Conservation (phyloP, 2,113 vertebrate species). For the Phrynosoma blainvillii region DNA sequence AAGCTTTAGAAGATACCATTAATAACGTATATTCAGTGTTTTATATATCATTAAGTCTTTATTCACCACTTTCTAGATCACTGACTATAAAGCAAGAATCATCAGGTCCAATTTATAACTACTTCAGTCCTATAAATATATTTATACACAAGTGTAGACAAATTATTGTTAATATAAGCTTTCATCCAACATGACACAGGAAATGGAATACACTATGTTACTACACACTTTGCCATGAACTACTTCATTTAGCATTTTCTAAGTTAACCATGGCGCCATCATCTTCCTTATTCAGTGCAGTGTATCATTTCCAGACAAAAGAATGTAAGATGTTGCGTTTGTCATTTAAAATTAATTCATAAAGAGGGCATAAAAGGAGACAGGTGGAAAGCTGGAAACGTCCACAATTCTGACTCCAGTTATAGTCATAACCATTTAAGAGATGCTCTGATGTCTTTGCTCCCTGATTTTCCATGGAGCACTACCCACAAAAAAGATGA, state of each 20-base stretch:
- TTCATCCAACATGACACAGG: neutral
- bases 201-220: neutral
- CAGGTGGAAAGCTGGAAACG: neutral
- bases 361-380: slow-evolving; percentile 27
- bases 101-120: neutral
- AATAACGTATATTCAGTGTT: neutral
- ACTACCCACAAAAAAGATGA: neutral
- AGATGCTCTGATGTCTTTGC: neutral
- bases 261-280: neutral
- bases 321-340: neutral
- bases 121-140: neutral
- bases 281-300: too few species aligned
- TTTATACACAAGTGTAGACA: neutral
- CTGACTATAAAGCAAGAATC: neutral
- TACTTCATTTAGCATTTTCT: neutral
- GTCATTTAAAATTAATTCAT: slow-evolving; percentile 31
- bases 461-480: neutral
- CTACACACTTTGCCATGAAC: accelerated
- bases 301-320: neutral
- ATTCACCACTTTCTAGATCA: neutral
- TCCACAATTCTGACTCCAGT: accelerated
- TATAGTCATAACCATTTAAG: accelerated
- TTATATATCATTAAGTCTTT: neutral
- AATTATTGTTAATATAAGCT: neutral
- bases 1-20: accelerated